Evolutionary conservation across 2,888 invertebrate genomes (phyloP).

Genomic region (Cantharis rufa): DNA sequence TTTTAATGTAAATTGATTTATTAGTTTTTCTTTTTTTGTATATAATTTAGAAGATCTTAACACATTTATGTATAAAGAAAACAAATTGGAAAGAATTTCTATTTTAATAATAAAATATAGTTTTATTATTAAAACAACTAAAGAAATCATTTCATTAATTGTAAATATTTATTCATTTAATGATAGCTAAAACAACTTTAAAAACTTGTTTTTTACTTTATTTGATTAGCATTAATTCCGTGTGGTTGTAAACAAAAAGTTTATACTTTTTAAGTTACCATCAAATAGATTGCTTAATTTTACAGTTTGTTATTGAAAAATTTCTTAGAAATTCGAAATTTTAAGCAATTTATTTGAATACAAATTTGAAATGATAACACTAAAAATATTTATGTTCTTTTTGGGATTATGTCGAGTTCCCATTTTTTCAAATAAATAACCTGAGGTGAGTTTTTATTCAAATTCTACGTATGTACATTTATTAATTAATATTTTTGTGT

Average conservation of each 20-base stretch:
- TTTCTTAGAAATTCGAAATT: neutral
- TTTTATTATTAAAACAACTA: slow-evolving; percentile 1
- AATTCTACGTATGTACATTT: slow-evolving; percentile 2
- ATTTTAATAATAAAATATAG: slow-evolving; percentile 3
- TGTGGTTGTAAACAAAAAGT: slow-evolving; percentile 6
- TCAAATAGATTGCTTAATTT: slow-evolving; percentile 17
- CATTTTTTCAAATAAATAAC: neutral
- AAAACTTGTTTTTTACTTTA: neutral
- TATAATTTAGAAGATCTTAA: slow-evolving; percentile 4
- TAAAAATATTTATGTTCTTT: neutral
- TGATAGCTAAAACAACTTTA: neutral
- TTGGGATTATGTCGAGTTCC: neutral
- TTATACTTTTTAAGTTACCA: slow-evolving; percentile 14
- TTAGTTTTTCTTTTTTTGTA: slow-evolving; percentile 11
- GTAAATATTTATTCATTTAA: slow-evolving; percentile 3
- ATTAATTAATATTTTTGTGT: slow-evolving; percentile 1
- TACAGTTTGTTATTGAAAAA: neutral
- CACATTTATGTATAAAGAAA: slow-evolving; percentile 1
- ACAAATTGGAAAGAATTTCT: neutral
- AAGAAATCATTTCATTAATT: neutral
- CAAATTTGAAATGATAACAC: neutral
- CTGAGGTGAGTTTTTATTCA: slow-evolving; percentile 10
- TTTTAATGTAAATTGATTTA: slow-evolving; percentile 16
- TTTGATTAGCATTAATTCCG: neutral
- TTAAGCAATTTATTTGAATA: neutral